Base-by-base conservation (phyloP, 2,888 invertebrate genomes). In the Agriopis aurantiaria region DNA sequence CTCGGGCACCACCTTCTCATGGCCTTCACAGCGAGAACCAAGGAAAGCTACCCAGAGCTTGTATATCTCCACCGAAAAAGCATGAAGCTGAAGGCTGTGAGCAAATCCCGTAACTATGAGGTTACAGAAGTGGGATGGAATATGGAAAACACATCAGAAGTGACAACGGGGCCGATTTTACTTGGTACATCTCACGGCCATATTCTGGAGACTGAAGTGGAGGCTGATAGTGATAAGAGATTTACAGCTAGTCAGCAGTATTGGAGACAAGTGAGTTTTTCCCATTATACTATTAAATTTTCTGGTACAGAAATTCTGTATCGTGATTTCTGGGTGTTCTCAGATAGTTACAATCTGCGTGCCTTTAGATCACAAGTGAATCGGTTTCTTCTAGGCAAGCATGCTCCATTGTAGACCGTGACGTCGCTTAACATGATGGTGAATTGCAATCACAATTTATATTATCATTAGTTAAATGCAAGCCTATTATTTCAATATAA, bases 71-170 rank as follows among this genome's bases (percentile, higher is more conserved):
- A 97, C 69, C 95, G 96, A 67, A 97, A 96, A 81, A 96, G 96
- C 17, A 95, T 95, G 4, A 98, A 97, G 88, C 95, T 97, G 10
- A 97, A 97, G 81, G 95, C 89, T 8, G 90, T 95, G 0, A 88
- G 84, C 45, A 97, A 96, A 87, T 96, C 96, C 58, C 94, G 95
- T 75, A 96, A 97, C 52, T 97, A 98, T 87, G 97, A 98, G 85
- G 96, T 99, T 40, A 98, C 98, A 0, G 97, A 98, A 61, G 97
- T 99, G 0, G 99, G 97, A 0, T 99, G 99, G 97, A 98, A 98
- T 88, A 95, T 95, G 77, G 95, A 95, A 68, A 97, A 97, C 77
- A 95, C 95, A 2, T 96, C 96, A 0, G 96, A 96, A 70, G 89
- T 86, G 0, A 95, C 96, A 0, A 98, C 98, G 0, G 98, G 98